Base-by-base conservation (phyloP, 2,797 vertebrate genomes). In the Tragopan temminckii region DNA sequence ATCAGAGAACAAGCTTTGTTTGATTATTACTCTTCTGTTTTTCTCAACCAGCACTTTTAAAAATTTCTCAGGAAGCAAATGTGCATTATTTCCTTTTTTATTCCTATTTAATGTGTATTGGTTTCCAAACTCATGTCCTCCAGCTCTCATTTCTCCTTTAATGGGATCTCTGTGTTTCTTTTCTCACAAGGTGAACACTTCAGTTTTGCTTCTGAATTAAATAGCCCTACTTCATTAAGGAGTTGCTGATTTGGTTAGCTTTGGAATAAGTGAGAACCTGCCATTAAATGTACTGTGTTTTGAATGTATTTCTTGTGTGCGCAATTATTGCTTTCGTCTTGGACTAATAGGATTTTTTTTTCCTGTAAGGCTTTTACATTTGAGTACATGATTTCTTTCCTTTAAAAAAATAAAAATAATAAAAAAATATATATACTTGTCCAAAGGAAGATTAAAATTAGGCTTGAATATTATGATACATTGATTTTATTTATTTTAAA, bases 1-100 rank as follows among this genome's bases (percentile, higher is more conserved):
- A 88, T 76, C 70, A 89, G 59, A 89, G 83, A 88, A 85, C 33
- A 88, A 79, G 33, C 27, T 48, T 79, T 57, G 35, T 79, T 93
- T 84, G n/a, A 72, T 94, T 91, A 86, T 16, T 70, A 64, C 31
- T 58, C 29, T 36, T 94, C 88, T 85, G 42, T 85, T 95, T 89
- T 91, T 83, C 42, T 81, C n/a, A 85, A n/a, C 53, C 36, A 55
- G 42, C n/a, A 9, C 27, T 50, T 93, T 88, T 80, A 55, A 82
- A 80, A 92, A 72, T 62, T 82, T 87, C 84, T 81, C 50, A 70
- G 33, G 86, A 91, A 70, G 67, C 61, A 91, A 80, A 90, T 68
- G 17, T 40, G 13, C 7, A 0, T 24, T 68, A 2, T 16, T 91
- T 89, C 72, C 79, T 90, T 90, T 84, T 59, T 86, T 38, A 40